Evolutionary conservation across 1,140 invertebrate species (phyloP), one percentile per base, ranked within the genome.

Genomic region (Apis florea): DNA sequence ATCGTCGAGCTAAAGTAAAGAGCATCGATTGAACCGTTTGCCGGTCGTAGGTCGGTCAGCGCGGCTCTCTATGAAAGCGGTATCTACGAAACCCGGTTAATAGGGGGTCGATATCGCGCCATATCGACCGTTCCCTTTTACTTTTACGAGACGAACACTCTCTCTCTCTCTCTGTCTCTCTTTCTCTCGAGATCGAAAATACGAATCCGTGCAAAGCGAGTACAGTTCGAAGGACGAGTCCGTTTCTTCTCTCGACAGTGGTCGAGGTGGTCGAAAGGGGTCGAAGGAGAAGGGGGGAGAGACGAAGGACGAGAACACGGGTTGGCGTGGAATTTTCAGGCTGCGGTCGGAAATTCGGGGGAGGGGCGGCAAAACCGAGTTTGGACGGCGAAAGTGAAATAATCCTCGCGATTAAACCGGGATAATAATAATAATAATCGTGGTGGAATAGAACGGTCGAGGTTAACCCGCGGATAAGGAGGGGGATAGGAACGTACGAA

Each of bases 1-100:
- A 86, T 83, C 77, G 79, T 75, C 86, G 77, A 88, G 88, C 86
- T 84, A 91, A 91, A 90, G 89, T 85, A 31, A 92, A 92, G 92
- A 90, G 89, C 91, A 92, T 92, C 90, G 91, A 92, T 92, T 92
- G 31, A 93, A 92, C 92, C 88, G 90, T 91, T 92, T 0, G 87
- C 85, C 88, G 90, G 86, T 91, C 90, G 87, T 88, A 91, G 87
- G 87, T 91, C 85, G 88, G 82, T 74, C 83, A 79, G 86, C 79
- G 81, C 84, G 73, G 83, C 76, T 86, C 2, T 2, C 26, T 31
- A 31, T 31, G 26, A 31, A 31, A 31, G 1, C 85, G n/a, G n/a
- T n/a, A n/a, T n/a, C 83, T 88, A 87, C 88, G 89, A 90, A 90
- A 89, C 80, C 84, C 68, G 79, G 69, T 87, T 89, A 90, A 90